A percentile compares a stretch with the other conserved stretches of the same genome.
Conservation (phyloP, 1,140 invertebrate species). For the Drosophila kikkawai region DNA sequence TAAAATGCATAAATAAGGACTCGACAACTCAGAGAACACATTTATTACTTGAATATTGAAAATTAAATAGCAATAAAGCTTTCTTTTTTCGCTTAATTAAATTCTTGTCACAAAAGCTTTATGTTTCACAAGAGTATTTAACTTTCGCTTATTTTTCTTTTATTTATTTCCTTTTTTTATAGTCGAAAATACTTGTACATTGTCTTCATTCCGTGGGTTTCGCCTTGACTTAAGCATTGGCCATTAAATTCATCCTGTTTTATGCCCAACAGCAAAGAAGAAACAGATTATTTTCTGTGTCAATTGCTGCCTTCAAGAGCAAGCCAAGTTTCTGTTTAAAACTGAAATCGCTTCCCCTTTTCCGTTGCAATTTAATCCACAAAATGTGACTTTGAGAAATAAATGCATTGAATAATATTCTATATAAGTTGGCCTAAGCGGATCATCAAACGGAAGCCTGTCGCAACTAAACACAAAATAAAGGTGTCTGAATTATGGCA, state of each 20-base stretch:
- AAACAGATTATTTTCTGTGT: slow-evolving; percentile 58
- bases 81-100: neutral
- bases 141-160: slow-evolving; percentile 1
- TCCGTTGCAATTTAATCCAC: slow-evolving; percentile 17
- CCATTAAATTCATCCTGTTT: slow-evolving; percentile 62
- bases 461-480: slow-evolving; percentile 34
- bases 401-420: slow-evolving; percentile 16
- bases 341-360: slow-evolving; percentile 44
- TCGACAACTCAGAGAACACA: neutral
- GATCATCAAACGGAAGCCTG: slow-evolving; percentile 72
- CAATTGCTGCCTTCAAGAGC: slow-evolving; percentile 60
- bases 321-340: slow-evolving; percentile 20
- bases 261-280: slow-evolving; percentile 33
- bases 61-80: neutral
- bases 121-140: slow-evolving; percentile 8
- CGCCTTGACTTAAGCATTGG: slow-evolving; percentile 56
- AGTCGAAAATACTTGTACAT: slow-evolving; percentile 28
- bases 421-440: slow-evolving; percentile 45
- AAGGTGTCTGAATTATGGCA: slow-evolving; percentile 68
- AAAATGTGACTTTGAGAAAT: slow-evolving; percentile 30
- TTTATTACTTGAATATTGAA: neutral
- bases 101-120: neutral
- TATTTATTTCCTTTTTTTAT: slow-evolving; percentile 28
- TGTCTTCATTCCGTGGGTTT: slow-evolving; percentile 31
- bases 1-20: neutral